Conservation (phyloP, 2,113 vertebrate genomes). For the Indicator maculatus region DNA sequence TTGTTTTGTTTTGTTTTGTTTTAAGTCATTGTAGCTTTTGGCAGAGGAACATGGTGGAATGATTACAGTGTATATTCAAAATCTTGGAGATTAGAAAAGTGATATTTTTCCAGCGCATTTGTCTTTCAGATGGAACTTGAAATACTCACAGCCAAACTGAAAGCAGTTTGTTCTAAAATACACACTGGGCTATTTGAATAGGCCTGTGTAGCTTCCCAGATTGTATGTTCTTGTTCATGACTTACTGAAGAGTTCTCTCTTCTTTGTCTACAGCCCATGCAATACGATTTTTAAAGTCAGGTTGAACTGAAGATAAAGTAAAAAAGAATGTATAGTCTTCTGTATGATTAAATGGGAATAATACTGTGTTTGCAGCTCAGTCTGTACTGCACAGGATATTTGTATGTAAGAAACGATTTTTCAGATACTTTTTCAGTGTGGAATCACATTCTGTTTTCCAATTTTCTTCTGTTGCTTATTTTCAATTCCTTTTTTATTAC, state of each 20-base stretch:
- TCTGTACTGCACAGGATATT: neutral
- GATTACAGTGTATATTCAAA: neutral
- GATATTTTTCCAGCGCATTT: neutral
- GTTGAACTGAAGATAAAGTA: neutral
- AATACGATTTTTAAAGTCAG: neutral
- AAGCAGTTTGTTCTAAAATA: slow-evolving; percentile 9
- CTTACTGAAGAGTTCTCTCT: neutral
- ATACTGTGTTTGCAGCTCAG: neutral
- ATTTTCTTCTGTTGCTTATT: neutral
- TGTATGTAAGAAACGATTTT: neutral
- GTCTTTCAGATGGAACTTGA: neutral
- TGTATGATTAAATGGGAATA: neutral
- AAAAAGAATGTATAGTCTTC: neutral
- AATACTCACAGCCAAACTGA: neutral
- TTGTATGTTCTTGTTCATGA: neutral
- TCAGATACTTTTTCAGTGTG: neutral
- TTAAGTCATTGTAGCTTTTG: neutral
- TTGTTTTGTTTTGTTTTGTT: neutral
- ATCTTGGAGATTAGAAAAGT: neutral
- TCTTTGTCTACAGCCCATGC: neutral
- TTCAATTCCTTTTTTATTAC: neutral
- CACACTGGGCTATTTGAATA: neutral
- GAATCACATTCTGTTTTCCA: neutral
- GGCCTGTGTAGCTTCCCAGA: neutral
- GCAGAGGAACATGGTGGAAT: neutral